Evolutionary conservation across 2,888 invertebrate species (phyloP).

Genomic region (Ochropacha duplaris): DNA sequence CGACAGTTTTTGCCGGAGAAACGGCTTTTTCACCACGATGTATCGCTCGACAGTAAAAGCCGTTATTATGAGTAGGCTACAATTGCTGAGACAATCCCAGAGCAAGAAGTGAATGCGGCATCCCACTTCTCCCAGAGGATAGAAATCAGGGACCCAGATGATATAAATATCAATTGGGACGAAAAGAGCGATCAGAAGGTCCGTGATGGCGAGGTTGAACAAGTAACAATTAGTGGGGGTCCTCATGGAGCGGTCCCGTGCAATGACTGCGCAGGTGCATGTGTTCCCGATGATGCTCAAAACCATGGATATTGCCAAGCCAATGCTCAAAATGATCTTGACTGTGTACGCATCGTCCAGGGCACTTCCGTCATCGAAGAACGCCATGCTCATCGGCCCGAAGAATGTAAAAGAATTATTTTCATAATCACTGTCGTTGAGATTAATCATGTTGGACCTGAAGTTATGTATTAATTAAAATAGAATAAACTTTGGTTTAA

Average conservation of each 20-base stretch:
- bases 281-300: constrained; percentile 89
- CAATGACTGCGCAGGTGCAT: constrained; percentile 89
- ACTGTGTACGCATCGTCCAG: constrained; percentile 83
- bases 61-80: constrained; percentile 92
- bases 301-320: constrained; percentile 85
- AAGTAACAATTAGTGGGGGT: constrained; percentile 92
- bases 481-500: not conserved
- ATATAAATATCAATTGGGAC: constrained; percentile 91
- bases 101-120: constrained; percentile 89
- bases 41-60: constrained; percentile 95
- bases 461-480: not conserved
- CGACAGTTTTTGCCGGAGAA: constrained; percentile 89
- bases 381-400: constrained; percentile 60
- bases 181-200: constrained; percentile 86
- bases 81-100: constrained; percentile 91
- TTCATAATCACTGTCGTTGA: constrained; percentile 39
- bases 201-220: constrained; percentile 89
- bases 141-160: constrained; percentile 89
- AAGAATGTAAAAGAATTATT: constrained; percentile 61
- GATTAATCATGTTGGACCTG: constrained; percentile 18
- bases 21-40: constrained; percentile 92
- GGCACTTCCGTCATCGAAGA: constrained; percentile 50
- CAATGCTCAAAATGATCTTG: constrained; percentile 71
- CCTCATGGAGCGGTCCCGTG: constrained; percentile 88
- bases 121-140: constrained; percentile 89